phyloP scores from a whole-genome alignment of 2,797 vertebrate genomes.

The Accipiter minullus region DNA sequence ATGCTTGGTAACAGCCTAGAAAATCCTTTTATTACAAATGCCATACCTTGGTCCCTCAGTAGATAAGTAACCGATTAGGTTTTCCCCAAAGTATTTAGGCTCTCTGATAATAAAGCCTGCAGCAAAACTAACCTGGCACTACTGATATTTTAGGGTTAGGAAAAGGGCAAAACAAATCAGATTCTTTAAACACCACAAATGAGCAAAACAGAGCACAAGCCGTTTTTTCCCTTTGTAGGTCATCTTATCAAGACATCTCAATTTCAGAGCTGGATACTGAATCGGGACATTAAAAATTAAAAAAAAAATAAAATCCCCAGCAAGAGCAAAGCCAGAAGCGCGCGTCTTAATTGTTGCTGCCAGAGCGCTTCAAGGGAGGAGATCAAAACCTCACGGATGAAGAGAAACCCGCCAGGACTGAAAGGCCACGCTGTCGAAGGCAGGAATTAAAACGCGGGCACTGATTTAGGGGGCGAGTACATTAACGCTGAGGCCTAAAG shows the following conservation, averaged over 20 bases:
- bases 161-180: background rate
- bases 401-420: background rate
- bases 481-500: background rate
- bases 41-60: background rate
- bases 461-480: background rate
- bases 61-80: background rate
- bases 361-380: background rate
- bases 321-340: background rate
- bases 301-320: background rate
- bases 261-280: background rate
- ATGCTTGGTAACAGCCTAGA: background rate
- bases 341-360: accelerated
- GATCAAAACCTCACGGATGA: background rate
- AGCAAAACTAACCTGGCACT: background rate
- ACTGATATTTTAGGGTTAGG: background rate
- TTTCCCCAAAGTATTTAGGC: background rate
- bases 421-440: background rate
- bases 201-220: background rate
- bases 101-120: background rate
- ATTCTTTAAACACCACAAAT: background rate
- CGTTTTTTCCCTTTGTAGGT: background rate
- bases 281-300: accelerated
- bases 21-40: slow-evolving; percentile 5
- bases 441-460: background rate
- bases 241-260: background rate